These are phyloP conservation scores for Sebastiscus tertius DNA, from an alignment of 2,797 vertebrate species.

Conservation along the genomic window DNA sequence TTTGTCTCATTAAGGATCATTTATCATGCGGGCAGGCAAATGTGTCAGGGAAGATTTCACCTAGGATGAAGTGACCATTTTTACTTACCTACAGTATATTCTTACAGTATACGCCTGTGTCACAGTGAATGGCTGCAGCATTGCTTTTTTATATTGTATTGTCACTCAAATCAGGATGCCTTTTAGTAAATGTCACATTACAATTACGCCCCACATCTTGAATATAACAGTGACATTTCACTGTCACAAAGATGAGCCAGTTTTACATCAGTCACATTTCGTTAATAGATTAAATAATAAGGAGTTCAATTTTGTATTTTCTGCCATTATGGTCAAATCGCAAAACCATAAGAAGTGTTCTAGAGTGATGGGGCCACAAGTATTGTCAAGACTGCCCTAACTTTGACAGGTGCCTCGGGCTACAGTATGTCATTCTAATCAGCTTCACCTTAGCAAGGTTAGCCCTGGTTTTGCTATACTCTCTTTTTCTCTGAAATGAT, in stretches of 20 bases:
- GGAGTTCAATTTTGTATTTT: neutral
- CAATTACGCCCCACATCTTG: neutral
- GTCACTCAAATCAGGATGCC: neutral
- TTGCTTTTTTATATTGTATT: neutral
- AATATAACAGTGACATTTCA: conserved; percentile 9
- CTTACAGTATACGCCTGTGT: neutral
- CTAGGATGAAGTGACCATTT: neutral
- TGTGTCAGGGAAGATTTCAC: conserved; percentile 6
- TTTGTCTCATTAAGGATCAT: conserved; percentile 39
- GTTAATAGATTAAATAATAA: neutral
- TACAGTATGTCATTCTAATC: conserved; percentile 41
- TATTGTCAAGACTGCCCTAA: conserved; percentile 24
- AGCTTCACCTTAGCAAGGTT: conserved; percentile 42
- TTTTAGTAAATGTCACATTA: conserved; percentile 15
- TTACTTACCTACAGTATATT: neutral
- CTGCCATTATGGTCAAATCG: neutral
- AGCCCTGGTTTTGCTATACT: conserved; percentile 8
- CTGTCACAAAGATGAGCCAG: neutral
- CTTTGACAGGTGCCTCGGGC: conserved; percentile 42
- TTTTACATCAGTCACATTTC: neutral
- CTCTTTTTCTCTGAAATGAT: conserved; percentile 33
- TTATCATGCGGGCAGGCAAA: conserved; percentile 3
- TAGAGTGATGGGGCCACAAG: neutral
- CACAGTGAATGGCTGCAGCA: neutral
- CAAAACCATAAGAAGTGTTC: neutral